These are phyloP conservation scores for Halictus quadricinctus DNA, from an alignment of 2,888 invertebrate species.

Conservation along the genomic window DNA sequence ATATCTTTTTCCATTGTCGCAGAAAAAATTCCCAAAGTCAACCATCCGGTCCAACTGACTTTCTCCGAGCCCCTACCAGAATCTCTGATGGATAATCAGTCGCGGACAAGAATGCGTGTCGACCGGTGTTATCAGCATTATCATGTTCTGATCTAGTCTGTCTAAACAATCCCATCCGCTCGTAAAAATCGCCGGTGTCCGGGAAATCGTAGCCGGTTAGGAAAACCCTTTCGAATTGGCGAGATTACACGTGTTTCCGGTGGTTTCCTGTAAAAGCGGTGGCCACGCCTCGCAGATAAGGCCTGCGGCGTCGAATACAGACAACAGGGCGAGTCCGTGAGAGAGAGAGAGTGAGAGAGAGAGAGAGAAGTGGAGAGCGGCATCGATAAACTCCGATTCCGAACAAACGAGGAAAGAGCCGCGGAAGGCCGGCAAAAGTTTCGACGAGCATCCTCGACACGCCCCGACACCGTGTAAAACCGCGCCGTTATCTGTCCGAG, in stretches of 20 bases:
- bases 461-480: constrained; percentile 77
- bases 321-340: constrained; percentile 42
- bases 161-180: constrained; percentile 3
- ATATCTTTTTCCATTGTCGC: neutral
- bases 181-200: neutral
- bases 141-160: neutral
- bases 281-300: constrained; percentile 66
- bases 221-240: constrained; percentile 48
- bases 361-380: constrained; percentile 2
- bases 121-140: neutral
- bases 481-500: constrained; percentile 61
- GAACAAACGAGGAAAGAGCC: constrained; percentile 72
- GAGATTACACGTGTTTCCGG: constrained; percentile 63
- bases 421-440: constrained; percentile 35
- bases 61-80: neutral
- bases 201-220: constrained; percentile 1
- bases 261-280: constrained; percentile 29
- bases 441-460: constrained; percentile 76
- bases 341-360: neutral
- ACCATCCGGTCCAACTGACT: neutral
- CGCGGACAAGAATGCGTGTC: neutral
- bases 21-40: neutral
- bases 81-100: neutral
- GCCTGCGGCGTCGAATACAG: constrained; percentile 41
- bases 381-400: constrained; percentile 75